These are phyloP conservation scores for Tachina lurida DNA, from an alignment of 2,888 invertebrate species.

Conservation along the genomic window DNA sequence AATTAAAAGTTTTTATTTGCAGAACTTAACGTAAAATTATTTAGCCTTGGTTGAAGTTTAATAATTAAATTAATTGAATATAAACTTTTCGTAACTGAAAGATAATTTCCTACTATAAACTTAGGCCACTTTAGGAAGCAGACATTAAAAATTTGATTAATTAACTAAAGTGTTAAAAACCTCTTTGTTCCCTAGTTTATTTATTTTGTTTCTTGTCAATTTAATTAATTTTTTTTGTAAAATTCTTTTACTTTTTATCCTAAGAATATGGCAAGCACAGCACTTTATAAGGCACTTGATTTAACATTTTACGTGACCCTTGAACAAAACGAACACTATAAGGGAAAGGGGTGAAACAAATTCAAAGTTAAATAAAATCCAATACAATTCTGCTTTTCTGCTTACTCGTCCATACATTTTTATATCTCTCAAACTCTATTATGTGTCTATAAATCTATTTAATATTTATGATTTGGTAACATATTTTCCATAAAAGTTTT, in stretches of 20 bases:
- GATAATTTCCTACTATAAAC: too few species aligned
- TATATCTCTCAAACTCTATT: slow-evolving; percentile 22
- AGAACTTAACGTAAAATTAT: too few species aligned
- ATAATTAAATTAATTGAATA: too few species aligned
- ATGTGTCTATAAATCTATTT: slow-evolving; percentile 52
- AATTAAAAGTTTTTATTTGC: too few species aligned
- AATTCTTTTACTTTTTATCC: background rate
- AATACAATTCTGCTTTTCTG: slow-evolving; percentile 12
- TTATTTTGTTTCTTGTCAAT: too few species aligned
- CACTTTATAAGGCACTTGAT: background rate
- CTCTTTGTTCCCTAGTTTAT: too few species aligned
- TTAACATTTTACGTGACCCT: background rate
- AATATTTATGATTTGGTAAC: slow-evolving; percentile 65
- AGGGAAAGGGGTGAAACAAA: background rate
- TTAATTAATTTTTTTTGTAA: background rate
- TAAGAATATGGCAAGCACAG: background rate
- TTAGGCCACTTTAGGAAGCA: too few species aligned
- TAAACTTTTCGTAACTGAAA: too few species aligned
- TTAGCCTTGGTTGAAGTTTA: too few species aligned
- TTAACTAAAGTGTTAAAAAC: too few species aligned
- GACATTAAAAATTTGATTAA: too few species aligned
- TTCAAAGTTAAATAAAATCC: background rate
- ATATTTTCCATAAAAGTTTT: slow-evolving; percentile 55
- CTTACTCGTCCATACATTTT: background rate
- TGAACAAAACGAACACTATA: background rate